phyloP scores from a whole-genome alignment of 2,113 vertebrate genomes.

The Hemicordylus capensis region DNA sequence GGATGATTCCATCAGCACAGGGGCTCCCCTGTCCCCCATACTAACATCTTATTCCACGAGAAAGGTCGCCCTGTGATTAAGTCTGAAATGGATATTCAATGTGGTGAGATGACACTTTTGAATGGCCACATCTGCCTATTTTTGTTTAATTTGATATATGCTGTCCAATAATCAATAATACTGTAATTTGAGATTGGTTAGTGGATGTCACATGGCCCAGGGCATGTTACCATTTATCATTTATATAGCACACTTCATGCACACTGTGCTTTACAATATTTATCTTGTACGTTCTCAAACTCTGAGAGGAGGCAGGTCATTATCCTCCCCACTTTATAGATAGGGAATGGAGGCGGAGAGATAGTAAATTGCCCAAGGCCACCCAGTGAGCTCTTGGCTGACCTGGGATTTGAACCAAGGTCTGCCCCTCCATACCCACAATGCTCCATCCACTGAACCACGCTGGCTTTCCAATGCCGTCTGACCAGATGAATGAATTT shows the following conservation, averaged over 20 bases:
- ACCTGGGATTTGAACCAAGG: conserved; percentile 13
- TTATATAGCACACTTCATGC: conserved; percentile 33
- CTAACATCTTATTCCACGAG: background rate
- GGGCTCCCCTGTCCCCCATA: background rate
- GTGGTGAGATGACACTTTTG: background rate
- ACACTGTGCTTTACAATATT: conserved; percentile 25
- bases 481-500: conserved; percentile 11
- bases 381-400: conserved; percentile 3
- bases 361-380: conserved; percentile 24
- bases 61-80: background rate
- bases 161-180: conserved; percentile 29
- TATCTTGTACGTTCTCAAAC: conserved; percentile 16
- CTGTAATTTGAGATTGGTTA: conserved; percentile 40
- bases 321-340: conserved; percentile 19
- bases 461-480: background rate
- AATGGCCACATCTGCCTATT: conserved; percentile 10
- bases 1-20: background rate
- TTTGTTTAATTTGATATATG: conserved; percentile 29
- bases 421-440: background rate
- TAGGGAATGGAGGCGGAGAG: conserved; percentile 14
- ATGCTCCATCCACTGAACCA: background rate
- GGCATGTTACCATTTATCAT: conserved; percentile 29
- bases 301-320: conserved; percentile 16
- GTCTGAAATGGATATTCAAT: background rate
- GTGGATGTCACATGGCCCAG: conserved; percentile 31